These are phyloP conservation scores for Caenorhabditis sp. DNA, from an alignment of 2,888 invertebrate species.

Conservation along the genomic window DNA sequence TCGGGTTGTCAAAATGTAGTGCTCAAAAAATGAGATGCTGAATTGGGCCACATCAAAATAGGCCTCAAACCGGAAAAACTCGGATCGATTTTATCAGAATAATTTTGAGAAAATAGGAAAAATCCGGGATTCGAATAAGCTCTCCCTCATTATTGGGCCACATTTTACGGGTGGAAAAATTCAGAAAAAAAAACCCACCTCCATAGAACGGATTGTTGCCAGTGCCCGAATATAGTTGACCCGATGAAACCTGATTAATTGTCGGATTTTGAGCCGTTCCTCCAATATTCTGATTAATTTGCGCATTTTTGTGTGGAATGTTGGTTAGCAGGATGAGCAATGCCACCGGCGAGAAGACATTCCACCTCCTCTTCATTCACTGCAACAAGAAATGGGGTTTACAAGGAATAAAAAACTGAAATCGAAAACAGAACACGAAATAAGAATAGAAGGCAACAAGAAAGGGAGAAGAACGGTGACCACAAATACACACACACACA, in stretches of 20 bases:
- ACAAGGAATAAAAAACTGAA: no score
- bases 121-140: no score
- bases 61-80: no score
- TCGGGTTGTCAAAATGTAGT: no score
- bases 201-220: constrained; percentile 66
- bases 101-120: no score
- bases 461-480: neutral
- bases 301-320: constrained; percentile 5
- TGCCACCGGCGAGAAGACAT: constrained; percentile 27
- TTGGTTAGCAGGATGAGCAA: constrained; percentile 5
- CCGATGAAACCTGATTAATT: constrained; percentile 44
- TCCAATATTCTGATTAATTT: constrained; percentile 42
- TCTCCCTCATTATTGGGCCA: neutral
- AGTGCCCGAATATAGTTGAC: constrained; percentile 59
- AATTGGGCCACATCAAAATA: no score
- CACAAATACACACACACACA: neutral
- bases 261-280: constrained; percentile 28
- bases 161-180: neutral
- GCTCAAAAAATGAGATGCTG: no score
- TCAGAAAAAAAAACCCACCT: constrained; percentile 43
- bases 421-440: no score
- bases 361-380: constrained; percentile 27
- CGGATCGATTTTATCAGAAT: no score
- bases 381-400: constrained; percentile 7
- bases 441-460: no score